Base-by-base conservation (phyloP, 2,888 invertebrate species). In the Tenthredo amoena region DNA sequence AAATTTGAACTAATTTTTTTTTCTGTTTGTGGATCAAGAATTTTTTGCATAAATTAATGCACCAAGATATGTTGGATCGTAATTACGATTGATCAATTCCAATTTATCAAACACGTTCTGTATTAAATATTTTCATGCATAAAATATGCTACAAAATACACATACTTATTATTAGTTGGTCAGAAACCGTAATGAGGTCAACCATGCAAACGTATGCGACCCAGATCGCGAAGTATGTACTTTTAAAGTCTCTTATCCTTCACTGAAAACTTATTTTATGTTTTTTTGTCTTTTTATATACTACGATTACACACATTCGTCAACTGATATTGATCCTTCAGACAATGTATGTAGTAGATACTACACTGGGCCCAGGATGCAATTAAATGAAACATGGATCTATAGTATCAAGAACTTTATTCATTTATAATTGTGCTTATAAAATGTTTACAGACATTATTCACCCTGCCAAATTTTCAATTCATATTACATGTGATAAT, bases 161-260 rank as follows among this genome's bases (percentile, higher is more conserved):
- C 72, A 43, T 15, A 43, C 37, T 15, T 43, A 40, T 9, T 21
- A 74, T 43, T 47, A 31, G 21, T 6, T 50, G 50, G 50, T 76
- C 21, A 50, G 26, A 76, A 50, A 50, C 26, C 31, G 76, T 76
- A 50, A 76, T 50, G 76, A 76, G 50, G 76, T 40, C 47, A 76
- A 76, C 50, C 3, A 50, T 50, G 31, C 31, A 76, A 76, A 26
- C 76, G 50, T 26, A 50, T 18, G 26, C 50, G 76, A 50, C 76
- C 34, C 50, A 76, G 76, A 37, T 50, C 47, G 15, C 31, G 9
- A 74, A 26, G 74, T 50, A 76, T 26, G 26, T 47, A 50, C 18
- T 34, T 76, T 31, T 31, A 7, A 50, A 34, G 31, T 31, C 12
- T 26, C 31, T 31, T 76, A 50, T 76, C 50, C 47, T 26, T 50